Conservation (phyloP, 2,888 invertebrate genomes). For the Arenicola marina region DNA sequence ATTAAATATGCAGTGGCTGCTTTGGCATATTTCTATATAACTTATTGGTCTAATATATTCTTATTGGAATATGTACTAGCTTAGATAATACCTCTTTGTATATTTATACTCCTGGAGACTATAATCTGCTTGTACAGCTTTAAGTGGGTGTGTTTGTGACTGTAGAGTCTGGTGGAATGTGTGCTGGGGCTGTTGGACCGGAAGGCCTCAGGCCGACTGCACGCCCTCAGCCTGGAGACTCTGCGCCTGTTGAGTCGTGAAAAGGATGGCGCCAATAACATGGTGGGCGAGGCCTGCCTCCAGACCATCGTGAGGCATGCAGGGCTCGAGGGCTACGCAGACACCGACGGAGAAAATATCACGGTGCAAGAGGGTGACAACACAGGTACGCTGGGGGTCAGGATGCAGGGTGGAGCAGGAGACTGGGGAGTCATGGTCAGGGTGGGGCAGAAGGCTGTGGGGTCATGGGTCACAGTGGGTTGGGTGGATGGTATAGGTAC, state of each 20-base stretch:
- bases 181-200: constrained; percentile 16
- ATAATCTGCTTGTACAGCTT: too few species aligned
- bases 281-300: constrained; percentile 46
- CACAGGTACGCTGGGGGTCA: constrained; percentile 34
- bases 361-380: constrained; percentile 45
- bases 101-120: too few species aligned
- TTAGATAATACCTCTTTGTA: too few species aligned
- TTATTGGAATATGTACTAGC: too few species aligned
- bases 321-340: constrained; percentile 48
- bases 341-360: constrained; percentile 41
- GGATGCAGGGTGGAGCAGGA: constrained; percentile 2
- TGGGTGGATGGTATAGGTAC: too few species aligned
- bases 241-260: constrained; percentile 55
- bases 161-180: constrained; percentile 26
- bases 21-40: too few species aligned
- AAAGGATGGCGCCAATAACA: constrained; percentile 47
- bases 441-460: too few species aligned
- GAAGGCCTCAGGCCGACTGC: constrained; percentile 7
- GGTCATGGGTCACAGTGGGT: too few species aligned
- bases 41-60: too few species aligned
- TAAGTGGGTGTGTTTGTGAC: too few species aligned
- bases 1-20: too few species aligned
- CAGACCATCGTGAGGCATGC: constrained; percentile 47
- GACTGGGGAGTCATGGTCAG: too few species aligned
- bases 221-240: constrained; percentile 46